Base-by-base conservation (phyloP, 1,140 invertebrate genomes). In the Bombus superbus region DNA sequence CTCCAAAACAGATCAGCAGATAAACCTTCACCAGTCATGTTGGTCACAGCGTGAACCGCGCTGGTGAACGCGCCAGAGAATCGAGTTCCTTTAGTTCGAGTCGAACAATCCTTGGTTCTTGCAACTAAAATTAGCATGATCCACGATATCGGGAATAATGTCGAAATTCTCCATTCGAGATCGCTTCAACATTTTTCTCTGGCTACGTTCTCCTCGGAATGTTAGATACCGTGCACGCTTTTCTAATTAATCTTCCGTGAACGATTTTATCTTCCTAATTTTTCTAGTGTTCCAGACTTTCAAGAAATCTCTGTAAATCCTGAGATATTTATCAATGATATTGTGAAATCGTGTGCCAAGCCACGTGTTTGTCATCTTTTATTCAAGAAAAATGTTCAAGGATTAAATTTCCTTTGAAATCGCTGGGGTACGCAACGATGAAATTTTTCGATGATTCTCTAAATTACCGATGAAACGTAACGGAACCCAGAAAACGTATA, bases 1-100 rank as follows among this genome's bases (percentile, higher is more conserved):
- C 53, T 47, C 66, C 53, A 69, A 84, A 84, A 84, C 68, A 79
- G 83, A 79, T 84, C 40, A 53, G 9, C 66, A 62, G 83, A 80
- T 80, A 84, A 72, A 80, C 83, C 47, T 71, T 79, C 66, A 44
- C 76, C 83, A 44, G 76, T 79, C 64, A 57, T 40, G 75, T 69
- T 71, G 75, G 64, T 42, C 82, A 42, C 66, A 32, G 28, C 35
- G 22, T 25, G 68, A 81, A 72, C 66, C 66, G 47, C 6, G 47
- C 47, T 53, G 47, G 47, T 53, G 47, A 53, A 53, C 47, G 47
- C 47, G 47, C 47, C 13, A 5, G 59, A 59, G n/a, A 62, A 62
- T 18, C 18, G 68, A n/a, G 59, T 13, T 59, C n/a, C 47, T 11
- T 44, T 44, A 28, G 13, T 42, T 38, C 71, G 3, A 25, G 47